Conservation (phyloP, 2,888 invertebrate species). For the Hetaerina titia region DNA sequence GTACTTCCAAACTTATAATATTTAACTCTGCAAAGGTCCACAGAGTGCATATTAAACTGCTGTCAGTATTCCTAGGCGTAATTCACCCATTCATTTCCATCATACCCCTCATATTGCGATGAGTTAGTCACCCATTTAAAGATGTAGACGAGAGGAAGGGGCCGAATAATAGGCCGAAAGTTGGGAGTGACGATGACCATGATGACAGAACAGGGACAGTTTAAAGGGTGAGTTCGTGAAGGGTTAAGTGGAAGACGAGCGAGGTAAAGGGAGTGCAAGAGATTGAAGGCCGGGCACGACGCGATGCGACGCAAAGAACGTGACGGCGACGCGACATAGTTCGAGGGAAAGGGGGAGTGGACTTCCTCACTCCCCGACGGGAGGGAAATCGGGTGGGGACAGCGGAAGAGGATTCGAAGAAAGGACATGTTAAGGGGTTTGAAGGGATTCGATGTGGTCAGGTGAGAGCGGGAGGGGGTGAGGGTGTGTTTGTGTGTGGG, state of each 20-base stretch:
- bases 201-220: not conserved
- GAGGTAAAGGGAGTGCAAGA: not conserved
- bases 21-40: no score
- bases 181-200: not conserved
- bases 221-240: not conserved
- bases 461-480: not conserved
- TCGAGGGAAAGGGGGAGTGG: not conserved
- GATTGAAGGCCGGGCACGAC: not conserved
- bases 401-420: not conserved
- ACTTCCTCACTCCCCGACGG: not conserved
- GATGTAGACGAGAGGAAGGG: not conserved
- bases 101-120: no score
- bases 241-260: not conserved
- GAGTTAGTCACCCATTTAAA: no score
- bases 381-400: not conserved
- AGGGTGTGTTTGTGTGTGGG: not conserved
- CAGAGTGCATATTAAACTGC: no score
- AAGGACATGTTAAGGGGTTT: not conserved
- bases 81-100: no score
- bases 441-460: not conserved
- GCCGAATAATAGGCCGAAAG: not conserved
- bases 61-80: no score
- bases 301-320: not conserved
- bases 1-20: no score
- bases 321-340: not conserved